phyloP scores from a whole-genome alignment of 1,140 invertebrate species.

The Copidosoma floridanum region DNA sequence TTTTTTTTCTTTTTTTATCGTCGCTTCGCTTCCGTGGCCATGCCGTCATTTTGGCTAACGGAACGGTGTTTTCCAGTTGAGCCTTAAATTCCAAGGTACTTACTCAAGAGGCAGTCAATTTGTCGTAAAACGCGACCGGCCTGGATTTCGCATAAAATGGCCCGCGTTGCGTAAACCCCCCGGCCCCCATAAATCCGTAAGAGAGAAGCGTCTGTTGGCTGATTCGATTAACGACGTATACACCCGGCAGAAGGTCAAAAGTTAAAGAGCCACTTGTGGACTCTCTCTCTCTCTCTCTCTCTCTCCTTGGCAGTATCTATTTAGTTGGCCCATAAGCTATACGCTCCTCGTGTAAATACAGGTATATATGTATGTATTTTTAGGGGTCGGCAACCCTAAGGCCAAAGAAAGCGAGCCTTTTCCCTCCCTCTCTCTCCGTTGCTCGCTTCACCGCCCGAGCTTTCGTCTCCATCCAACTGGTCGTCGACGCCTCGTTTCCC shows the following conservation, averaged over 20 bases:
- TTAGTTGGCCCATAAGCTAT: constrained; percentile 58
- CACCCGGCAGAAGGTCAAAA: constrained; percentile 55
- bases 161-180: too few species aligned
- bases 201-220: constrained; percentile 32
- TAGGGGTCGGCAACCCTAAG: constrained; percentile 43
- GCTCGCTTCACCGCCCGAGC: constrained; percentile 21
- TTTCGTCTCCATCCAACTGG: constrained; percentile 33
- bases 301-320: constrained; percentile 56
- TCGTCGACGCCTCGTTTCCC: constrained; percentile 23
- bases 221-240: constrained; percentile 55
- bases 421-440: constrained; percentile 20
- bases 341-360: too few species aligned
- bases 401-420: constrained; percentile 36
- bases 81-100: too few species aligned
- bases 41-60: too few species aligned
- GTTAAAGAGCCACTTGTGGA: constrained; percentile 61
- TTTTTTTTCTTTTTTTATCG: too few species aligned
- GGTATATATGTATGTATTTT: too few species aligned
- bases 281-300: too few species aligned
- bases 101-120: too few species aligned
- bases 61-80: too few species aligned
- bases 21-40: too few species aligned
- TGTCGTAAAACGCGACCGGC: too few species aligned
- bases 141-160: too few species aligned
- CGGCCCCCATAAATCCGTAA: constrained; percentile 8